phyloP scores from a whole-genome alignment of 1,140 invertebrate species.

The Drosophila azteca region DNA sequence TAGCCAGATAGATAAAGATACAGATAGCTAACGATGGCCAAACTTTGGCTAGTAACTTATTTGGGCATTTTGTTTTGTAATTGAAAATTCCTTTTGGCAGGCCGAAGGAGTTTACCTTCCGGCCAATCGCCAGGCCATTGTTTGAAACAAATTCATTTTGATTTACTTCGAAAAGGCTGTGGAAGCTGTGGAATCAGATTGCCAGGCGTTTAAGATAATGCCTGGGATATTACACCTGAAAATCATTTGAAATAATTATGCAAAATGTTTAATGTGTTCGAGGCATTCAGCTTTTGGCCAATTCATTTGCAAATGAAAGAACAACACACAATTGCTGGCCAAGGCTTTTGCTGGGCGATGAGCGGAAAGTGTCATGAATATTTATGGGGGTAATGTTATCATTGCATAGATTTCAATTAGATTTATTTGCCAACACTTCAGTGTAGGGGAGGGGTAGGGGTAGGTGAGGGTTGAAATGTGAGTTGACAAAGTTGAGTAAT shows the following conservation, averaged over 20 bases:
- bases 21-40: constrained; percentile 3
- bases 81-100: constrained; percentile 73
- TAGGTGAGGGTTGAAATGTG: neutral
- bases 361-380: constrained; percentile 32
- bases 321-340: constrained; percentile 21
- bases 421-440: constrained; percentile 32
- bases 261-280: constrained; percentile 44
- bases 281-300: constrained; percentile 13
- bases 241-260: constrained; percentile 48
- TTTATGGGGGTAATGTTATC: constrained; percentile 43
- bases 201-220: constrained; percentile 22
- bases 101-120: constrained; percentile 27
- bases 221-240: constrained; percentile 34
- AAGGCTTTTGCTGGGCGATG: neutral
- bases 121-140: constrained; percentile 21
- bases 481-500: neutral
- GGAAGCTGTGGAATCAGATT: constrained; percentile 18
- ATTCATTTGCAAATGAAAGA: constrained; percentile 49
- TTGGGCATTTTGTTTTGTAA: constrained; percentile 64
- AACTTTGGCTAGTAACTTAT: constrained; percentile 75
- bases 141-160: constrained; percentile 61
- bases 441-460: too few species aligned
- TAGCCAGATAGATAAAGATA: constrained; percentile 11
- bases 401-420: constrained; percentile 51
- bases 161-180: constrained; percentile 33